Base-by-base conservation (phyloP, 2,797 vertebrate species). In the Lates japonicus region DNA sequence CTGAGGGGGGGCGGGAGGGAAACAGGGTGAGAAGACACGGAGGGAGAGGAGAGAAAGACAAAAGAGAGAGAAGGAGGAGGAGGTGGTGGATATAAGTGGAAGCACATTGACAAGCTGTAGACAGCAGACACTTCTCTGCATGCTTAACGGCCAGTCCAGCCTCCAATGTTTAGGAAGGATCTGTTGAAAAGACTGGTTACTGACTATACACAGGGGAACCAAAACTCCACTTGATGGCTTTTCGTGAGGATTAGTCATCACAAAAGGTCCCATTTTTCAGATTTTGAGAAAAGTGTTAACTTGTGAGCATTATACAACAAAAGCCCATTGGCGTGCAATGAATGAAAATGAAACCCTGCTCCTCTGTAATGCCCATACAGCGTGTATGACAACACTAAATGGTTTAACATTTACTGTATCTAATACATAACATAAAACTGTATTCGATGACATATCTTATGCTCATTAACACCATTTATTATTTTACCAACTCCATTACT, bases 21-120 rank as follows among this genome's bases (percentile, higher is more conserved):
- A 75, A 78, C 13, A 3, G 76, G 73, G 75, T 59, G 76, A 90
- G 83, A 83, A 77, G 81, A 80, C 44, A 87, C 59, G 81, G 73
- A 90, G 16, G 25, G 70, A 72, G 61, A 79, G 48, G 52, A 52
- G 49, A 78, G 62, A 72, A 79, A 78, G 77, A 82, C 74, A 71
- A 84, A 44, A 75, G 37, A 48, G 58, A 81, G 51, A 75, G 57
- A 48, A 74, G 69, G 44, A 73, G 66, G 63, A 42, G 76, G 69
- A 33, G 55, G 73, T 52, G 76, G 60, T 59, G 76, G 70, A 80
- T 86, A 59, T 93, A 93, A 91, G 87, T 93, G 85, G 89, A 94
- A 91, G 92, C 87, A 94, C 79, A 90, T 85, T 92, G 89, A 91
- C 83, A 84, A 79, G 87, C 83, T 87, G 87, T 57, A 85, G 89